Evolutionary conservation across 2,113 vertebrate genomes (phyloP).

Genomic region (Paraplagusia blochii): DNA sequence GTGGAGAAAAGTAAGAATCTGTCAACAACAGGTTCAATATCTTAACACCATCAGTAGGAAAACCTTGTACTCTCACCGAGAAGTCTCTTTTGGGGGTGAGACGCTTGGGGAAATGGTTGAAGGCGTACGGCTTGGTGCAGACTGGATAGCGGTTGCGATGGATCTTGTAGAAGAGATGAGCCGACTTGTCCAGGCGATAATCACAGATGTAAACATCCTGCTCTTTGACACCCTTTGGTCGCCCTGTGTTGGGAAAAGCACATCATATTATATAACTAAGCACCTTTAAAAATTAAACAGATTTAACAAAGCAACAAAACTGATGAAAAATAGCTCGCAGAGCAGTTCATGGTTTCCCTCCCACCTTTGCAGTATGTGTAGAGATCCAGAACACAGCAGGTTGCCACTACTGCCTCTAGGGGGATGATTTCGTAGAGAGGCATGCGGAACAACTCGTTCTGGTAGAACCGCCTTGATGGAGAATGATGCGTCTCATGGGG

Average conservation of each 20-base stretch:
- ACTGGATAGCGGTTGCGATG: constrained; percentile 96
- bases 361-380: constrained; percentile 98
- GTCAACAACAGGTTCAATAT: constrained; percentile 4
- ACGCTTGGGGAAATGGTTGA: constrained; percentile 96
- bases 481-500: constrained; percentile 98
- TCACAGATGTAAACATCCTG: constrained; percentile 98
- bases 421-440: constrained; percentile 97
- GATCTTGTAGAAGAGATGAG: constrained; percentile 99
- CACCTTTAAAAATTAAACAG: too few species aligned
- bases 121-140: constrained; percentile 96
- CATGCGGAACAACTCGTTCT: constrained; percentile 96
- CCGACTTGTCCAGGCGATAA: constrained; percentile 96
- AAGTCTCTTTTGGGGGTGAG: constrained; percentile 95
- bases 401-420: constrained; percentile 93
- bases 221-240: constrained; percentile 93
- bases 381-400: constrained; percentile 93
- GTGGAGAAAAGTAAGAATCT: background rate
- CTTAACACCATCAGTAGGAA: constrained; percentile 23
- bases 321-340: too few species aligned
- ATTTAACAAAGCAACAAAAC: too few species aligned
- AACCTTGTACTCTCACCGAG: constrained; percentile 78
- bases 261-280: too few species aligned
- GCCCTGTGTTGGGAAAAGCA: constrained; percentile 71
- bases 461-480: constrained; percentile 94
- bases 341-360: constrained; percentile 1